Conservation (phyloP, 2,888 invertebrate genomes). For the Eilema sororculum region DNA sequence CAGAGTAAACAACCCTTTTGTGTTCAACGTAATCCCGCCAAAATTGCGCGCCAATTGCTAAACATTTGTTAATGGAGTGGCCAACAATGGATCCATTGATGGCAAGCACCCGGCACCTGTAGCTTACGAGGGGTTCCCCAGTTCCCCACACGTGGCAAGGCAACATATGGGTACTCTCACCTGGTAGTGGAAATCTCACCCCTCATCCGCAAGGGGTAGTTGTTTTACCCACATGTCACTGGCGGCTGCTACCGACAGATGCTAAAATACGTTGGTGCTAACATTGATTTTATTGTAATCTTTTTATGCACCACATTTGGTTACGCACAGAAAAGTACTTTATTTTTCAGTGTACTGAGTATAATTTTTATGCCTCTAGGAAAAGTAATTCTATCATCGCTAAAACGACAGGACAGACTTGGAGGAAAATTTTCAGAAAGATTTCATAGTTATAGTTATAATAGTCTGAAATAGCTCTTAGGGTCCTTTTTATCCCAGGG, state of each 20-base stretch:
- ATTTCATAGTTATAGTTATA: too few species aligned
- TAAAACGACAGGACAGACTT: too few species aligned
- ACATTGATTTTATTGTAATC: conserved; percentile 74
- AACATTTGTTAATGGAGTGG: conserved; percentile 78
- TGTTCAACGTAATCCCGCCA: conserved; percentile 65
- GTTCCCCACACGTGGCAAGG: conserved; percentile 78
- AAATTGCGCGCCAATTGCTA: conserved; percentile 79
- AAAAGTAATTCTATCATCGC: background rate
- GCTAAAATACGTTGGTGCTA: conserved; percentile 84
- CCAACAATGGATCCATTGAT: conserved; percentile 79
- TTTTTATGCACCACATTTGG: conserved; percentile 44
- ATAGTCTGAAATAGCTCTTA: too few species aligned
- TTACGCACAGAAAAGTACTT: conserved; percentile 7
- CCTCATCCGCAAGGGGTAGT: conserved; percentile 74
- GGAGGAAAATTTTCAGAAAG: too few species aligned
- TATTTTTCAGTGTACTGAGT: background rate
- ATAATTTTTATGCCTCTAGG: background rate
- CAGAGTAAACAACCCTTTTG: conserved; percentile 72
- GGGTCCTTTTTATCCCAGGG: too few species aligned
- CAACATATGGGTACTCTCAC: conserved; percentile 74
- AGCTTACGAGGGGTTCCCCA: conserved; percentile 73
- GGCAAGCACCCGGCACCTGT: conserved; percentile 73
- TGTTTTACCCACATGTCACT: conserved; percentile 78
- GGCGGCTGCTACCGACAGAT: conserved; percentile 85
- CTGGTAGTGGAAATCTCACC: conserved; percentile 83